phyloP scores from a whole-genome alignment of 1,140 invertebrate species.

The Gryllus bimaculatus region DNA sequence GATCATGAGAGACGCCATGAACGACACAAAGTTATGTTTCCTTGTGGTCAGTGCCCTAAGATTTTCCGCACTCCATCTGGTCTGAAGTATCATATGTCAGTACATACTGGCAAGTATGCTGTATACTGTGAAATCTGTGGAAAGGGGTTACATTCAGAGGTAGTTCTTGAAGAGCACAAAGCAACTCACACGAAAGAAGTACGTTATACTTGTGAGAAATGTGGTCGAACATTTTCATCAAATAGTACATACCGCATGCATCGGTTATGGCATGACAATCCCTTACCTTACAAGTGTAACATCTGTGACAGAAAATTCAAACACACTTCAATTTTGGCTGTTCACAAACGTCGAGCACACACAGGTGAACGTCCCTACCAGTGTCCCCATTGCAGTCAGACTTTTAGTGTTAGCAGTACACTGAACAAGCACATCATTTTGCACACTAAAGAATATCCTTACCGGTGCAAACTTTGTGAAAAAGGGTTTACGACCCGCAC shows the following conservation, averaged over 20 bases:
- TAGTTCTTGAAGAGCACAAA: conserved; percentile 20
- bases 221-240: conserved; percentile 21
- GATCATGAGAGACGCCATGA: conserved; percentile 21
- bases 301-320: conserved; percentile 20
- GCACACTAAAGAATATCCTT: conserved; percentile 22
- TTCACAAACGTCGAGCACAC: conserved; percentile 20
- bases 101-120: conserved; percentile 21
- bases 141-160: conserved; percentile 20
- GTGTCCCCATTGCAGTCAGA: conserved; percentile 20
- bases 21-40: conserved; percentile 14
- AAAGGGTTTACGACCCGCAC: conserved; percentile 22
- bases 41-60: conserved; percentile 17
- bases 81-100: conserved; percentile 20
- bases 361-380: conserved; percentile 24
- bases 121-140: conserved; percentile 21
- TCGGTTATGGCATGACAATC: conserved; percentile 21
- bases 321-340: conserved; percentile 21
- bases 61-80: conserved; percentile 19
- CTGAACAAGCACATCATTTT: conserved; percentile 23
- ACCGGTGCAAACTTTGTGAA: conserved; percentile 20
- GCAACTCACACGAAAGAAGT: conserved; percentile 22
- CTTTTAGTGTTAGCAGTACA: conserved; percentile 21
- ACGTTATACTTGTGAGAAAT: conserved; percentile 21
- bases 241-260: conserved; percentile 22
- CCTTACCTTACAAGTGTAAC: conserved; percentile 22